Base-by-base conservation (phyloP, 2,113 vertebrate genomes). In the Eublepharis macularius region DNA sequence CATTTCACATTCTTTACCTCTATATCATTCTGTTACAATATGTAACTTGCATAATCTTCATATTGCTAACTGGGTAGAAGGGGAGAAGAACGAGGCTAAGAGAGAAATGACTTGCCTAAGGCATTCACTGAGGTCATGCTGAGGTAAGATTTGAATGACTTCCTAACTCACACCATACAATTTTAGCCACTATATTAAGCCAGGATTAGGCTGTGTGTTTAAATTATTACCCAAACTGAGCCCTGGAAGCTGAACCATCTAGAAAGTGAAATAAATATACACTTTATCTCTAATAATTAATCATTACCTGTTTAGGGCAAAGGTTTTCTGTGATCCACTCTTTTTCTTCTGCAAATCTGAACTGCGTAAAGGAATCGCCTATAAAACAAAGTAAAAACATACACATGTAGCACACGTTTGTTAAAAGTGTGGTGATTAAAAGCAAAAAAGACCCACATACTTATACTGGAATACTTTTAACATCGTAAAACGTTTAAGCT, bases 351-450 rank as follows among this genome's bases (percentile, higher is more conserved):
- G 97, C 95, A 95, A 99, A 98, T 45, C 97, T 96, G 90, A 99
- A 99, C 83, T 99, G 98, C 73, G 97, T 93, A 89, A 98, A 98
- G 7, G 97, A 98, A 94, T 99, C 97, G n/a, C 98, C 98, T 99
- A 89, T 47, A 87, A 85, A 68, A 70, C 85, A 74, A 6, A 90
- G 88, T 2, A 13, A 54, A 77, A 80, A 39, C 41, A 73, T 3
- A 80, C n/a, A 70, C 13, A 41, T 36, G 26, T 1, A 65, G 0
- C 2, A 76, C 39, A 63, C 12, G 19, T 54, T 19, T 54, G 51
- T 19, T 17, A 54, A 51, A 6, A 54, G 51, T 54, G 17, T 54
- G 16, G 14, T 54, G 51, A 54, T 54, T 54, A 54, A 54, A 19
- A 54, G 4, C 19, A 6, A 54, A 54, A 54, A 19, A 6, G n/a